phyloP scores from a whole-genome alignment of 2,113 vertebrate genomes.

The Microcebus lehilahytsara region DNA sequence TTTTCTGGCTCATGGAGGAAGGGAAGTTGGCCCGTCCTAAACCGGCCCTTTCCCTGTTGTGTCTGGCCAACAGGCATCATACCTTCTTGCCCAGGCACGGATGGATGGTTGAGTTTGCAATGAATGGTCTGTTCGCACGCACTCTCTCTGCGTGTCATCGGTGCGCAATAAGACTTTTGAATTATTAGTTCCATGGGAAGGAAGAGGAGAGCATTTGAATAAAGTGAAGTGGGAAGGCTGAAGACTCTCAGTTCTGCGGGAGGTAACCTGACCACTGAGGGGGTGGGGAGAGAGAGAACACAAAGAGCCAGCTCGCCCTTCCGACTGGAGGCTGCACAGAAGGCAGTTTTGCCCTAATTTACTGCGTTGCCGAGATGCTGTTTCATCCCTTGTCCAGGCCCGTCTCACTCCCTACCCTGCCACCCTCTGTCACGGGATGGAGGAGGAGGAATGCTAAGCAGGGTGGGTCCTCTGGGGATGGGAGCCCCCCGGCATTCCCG shows the following conservation, averaged over 20 bases:
- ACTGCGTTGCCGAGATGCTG: not conserved
- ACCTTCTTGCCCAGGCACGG: not conserved
- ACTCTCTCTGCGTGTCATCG: no score
- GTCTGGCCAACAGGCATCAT: no score
- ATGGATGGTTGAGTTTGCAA: not conserved
- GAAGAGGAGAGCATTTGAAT: not conserved
- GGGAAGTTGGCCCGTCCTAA: not conserved
- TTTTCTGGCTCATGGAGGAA: not conserved
- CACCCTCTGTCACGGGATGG: not conserved
- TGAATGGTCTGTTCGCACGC: not conserved
- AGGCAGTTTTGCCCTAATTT: not conserved
- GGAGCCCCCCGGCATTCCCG: not conserved
- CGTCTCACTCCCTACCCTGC: not conserved
- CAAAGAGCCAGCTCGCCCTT: not conserved
- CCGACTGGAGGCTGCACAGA: not conserved
- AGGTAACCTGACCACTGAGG: no score
- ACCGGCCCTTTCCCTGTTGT: not conserved
- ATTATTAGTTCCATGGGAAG: not conserved
- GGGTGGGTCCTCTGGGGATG: not conserved
- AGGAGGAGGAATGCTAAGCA: not conserved
- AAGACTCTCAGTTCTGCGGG: not conserved
- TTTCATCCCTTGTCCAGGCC: no score
- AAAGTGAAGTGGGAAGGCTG: not conserved
- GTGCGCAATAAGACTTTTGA: not conserved
- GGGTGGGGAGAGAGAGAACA: not conserved